Conservation (phyloP, 2,888 invertebrate species). For the Andrena minutula region DNA sequence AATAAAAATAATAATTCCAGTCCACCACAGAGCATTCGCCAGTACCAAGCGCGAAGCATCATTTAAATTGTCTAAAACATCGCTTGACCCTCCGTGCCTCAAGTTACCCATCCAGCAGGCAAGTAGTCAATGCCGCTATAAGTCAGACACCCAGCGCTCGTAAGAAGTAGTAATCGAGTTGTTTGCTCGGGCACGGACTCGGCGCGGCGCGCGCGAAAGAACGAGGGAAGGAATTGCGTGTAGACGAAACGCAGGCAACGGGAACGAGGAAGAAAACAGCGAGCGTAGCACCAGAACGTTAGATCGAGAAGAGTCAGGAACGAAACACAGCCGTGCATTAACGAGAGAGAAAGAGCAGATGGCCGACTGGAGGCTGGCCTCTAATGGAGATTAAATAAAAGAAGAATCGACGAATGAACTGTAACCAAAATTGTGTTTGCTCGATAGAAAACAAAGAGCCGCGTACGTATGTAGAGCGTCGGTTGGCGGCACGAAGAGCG, state of each 20-base stretch:
- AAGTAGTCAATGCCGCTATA: slow-evolving; percentile 40
- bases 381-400: slow-evolving; percentile 79
- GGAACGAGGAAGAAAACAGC: background rate
- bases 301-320: slow-evolving; percentile 5
- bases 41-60: background rate
- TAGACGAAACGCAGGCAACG: background rate
- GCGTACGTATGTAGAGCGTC: slow-evolving; percentile 29
- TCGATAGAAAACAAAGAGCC: slow-evolving; percentile 79
- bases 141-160: slow-evolving; percentile 2
- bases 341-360: slow-evolving; percentile 33
- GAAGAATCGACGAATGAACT: slow-evolving; percentile 78
- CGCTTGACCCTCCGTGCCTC: background rate
- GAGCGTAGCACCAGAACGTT: background rate
- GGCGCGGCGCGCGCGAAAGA: background rate
- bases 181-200: slow-evolving; percentile 44
- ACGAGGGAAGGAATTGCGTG: background rate
- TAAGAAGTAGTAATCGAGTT: slow-evolving; percentile 45
- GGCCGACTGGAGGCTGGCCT: slow-evolving; percentile 43
- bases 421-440: slow-evolving; percentile 81
- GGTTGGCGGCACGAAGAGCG: slow-evolving; percentile 42
- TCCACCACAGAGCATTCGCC: no score
- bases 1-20: no score
- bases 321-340: slow-evolving; percentile 39
- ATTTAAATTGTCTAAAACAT: background rate
- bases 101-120: slow-evolving; percentile 11